Evolutionary conservation across 2,797 vertebrate genomes (phyloP), one percentile per base, ranked within the genome.

Genomic region (Lindbergichthys nudifrons): DNA sequence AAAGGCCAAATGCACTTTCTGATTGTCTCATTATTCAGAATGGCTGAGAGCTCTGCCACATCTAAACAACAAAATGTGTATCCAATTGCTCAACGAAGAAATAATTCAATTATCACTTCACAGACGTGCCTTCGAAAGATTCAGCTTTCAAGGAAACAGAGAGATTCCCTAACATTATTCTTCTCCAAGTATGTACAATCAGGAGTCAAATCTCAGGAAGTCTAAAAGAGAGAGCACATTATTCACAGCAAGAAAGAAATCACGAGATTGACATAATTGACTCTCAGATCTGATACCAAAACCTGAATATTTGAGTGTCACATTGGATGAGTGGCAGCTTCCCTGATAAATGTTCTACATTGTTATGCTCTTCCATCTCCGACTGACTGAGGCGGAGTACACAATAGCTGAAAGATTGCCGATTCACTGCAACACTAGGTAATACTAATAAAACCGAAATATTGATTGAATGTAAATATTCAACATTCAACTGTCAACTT

Each of bases 21-120:
- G 58, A 83, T 67, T 30, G 45, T 66, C 61, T 75, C 59, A 59
- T 70, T 67, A 45, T 63, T 81, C 50, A 87, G 43, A 67, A 45
- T 51, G 57, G 32, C 58, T 46, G 51, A 54, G 15, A 48, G 74
- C 48, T 76, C 59, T 30, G 45, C 45, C 65, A 64, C 62, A 75
- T 48, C 39, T 52, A n/a, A 61, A 81, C 66, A 77, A 73, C 18
- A 36, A 73, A 42, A 14, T 45, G 41, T 26, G 23, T 66, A 61
- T 47, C 43, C 70, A n/a, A 60, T 39, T 70, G 30, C 61, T 60
- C 23, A 41, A 41, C 4, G 12, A 43, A 53, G 54, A 51, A 59
- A 66, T 78, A n/a, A 76, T 63, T 57, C 41, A 26, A 77, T 73
- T 36, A 57, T 61, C 0, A 18, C 46, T 62, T 45, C 59, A 21